Evolutionary conservation across 2,888 invertebrate species (phyloP).

Genomic region (Drosophila greeni): DNA sequence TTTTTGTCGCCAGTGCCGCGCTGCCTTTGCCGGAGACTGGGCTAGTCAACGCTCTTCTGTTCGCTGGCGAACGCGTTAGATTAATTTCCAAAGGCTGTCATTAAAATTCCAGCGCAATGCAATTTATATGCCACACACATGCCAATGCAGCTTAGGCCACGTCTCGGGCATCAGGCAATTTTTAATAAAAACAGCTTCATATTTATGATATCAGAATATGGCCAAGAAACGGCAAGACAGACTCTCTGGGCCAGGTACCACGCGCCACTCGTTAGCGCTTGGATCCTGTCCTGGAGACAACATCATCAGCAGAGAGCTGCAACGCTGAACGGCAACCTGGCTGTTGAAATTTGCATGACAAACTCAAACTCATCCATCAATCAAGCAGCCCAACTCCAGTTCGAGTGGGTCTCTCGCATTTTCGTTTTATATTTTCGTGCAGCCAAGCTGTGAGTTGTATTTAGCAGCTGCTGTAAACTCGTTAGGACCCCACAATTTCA

Average conservation of each 20-base stretch:
- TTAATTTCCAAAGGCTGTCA: conserved; percentile 75
- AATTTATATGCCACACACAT: conserved; percentile 74
- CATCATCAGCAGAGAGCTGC: too few species aligned
- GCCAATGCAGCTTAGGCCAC: conserved; percentile 52
- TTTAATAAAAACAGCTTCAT: conserved; percentile 73
- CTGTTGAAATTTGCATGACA: conserved; percentile 74
- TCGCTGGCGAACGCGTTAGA: conserved; percentile 62
- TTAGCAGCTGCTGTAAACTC: conserved; percentile 51
- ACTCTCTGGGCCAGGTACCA: conserved; percentile 51
- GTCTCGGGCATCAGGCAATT: conserved; percentile 55
- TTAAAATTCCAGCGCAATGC: conserved; percentile 71
- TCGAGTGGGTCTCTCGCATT: conserved; percentile 26
- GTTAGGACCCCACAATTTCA: conserved; percentile 67
- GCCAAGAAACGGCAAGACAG: conserved; percentile 28
- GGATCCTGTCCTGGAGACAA: conserved; percentile 36
- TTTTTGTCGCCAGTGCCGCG: conserved; percentile 18
- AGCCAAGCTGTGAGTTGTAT: conserved; percentile 25
- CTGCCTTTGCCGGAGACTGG: conserved; percentile 24
- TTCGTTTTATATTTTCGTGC: conserved; percentile 20
- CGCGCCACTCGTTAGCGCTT: conserved; percentile 68
- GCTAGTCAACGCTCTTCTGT: conserved; percentile 49
- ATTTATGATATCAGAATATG: conserved; percentile 72
- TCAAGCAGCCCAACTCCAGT: conserved; percentile 58
- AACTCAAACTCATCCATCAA: conserved; percentile 74
- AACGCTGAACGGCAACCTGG: conserved; percentile 2